A percentile compares a stretch with the other conserved stretches of the same genome.
Conservation (phyloP, 1,140 invertebrate genomes). For the Eriocheir sinensis region DNA sequence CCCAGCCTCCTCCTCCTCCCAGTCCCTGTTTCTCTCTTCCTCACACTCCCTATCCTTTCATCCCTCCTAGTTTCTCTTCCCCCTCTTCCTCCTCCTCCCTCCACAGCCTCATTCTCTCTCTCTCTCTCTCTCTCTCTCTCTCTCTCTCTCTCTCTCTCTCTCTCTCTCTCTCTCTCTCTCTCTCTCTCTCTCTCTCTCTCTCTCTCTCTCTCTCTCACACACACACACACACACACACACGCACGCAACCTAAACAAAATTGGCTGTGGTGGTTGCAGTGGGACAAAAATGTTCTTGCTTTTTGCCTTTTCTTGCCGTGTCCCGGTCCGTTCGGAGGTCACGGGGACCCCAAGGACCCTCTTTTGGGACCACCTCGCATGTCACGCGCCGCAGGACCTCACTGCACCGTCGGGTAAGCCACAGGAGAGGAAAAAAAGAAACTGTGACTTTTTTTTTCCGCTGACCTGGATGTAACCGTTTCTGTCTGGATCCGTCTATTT, state of each 20-base stretch:
- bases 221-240: neutral
- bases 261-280: neutral
- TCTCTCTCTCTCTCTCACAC: neutral
- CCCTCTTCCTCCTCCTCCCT: too few species aligned
- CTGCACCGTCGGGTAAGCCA: neutral
- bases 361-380: neutral
- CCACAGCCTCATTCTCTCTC: too few species aligned
- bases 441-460: neutral
- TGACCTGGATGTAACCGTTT: too few species aligned
- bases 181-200: conserved; percentile 20
- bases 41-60: neutral
- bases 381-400: neutral
- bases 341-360: neutral
- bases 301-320: neutral
- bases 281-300: neutral
- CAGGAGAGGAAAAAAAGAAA: neutral
- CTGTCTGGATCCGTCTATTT: neutral
- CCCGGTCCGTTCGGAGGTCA: neutral
- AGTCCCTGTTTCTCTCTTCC: neutral
- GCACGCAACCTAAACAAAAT: conserved; percentile 14
- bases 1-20: too few species aligned
- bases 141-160: neutral
- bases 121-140: too few species aligned
- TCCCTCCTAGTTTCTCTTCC: too few species aligned
- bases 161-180: conserved; percentile 22